These are phyloP conservation scores for Anorthoa munda DNA, from an alignment of 2,888 invertebrate species.

Conservation along the genomic window DNA sequence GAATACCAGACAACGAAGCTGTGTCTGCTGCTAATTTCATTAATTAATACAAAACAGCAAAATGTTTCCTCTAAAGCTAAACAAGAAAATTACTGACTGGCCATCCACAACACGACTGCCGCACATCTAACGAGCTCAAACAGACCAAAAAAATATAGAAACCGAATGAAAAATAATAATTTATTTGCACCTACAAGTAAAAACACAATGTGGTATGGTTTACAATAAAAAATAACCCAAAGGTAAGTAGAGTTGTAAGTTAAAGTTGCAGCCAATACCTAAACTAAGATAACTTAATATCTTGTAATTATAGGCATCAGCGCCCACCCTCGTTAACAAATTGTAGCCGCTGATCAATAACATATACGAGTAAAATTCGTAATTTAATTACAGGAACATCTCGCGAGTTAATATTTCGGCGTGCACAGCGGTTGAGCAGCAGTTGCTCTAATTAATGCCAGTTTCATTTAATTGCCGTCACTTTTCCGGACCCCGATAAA, in stretches of 20 bases:
- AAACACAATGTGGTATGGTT: no score
- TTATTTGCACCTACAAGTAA: no score
- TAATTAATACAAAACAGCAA: neutral
- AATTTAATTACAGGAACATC: no score
- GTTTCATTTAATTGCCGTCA: constrained; percentile 59
- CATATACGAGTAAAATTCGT: no score
- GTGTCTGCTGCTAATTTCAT: neutral
- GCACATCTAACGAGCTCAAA: constrained; percentile 28
- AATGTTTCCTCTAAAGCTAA: neutral
- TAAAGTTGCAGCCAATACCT: no score
- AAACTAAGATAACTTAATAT: no score
- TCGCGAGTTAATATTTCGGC: constrained; percentile 53
- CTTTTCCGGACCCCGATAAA: constrained; percentile 44
- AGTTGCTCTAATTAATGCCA: constrained; percentile 57
- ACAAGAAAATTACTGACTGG: neutral
- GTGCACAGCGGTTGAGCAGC: constrained; percentile 45
- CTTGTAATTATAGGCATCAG: no score
- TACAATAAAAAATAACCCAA: no score
- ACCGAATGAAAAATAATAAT: no score
- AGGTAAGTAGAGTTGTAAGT: no score
- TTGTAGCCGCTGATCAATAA: no score
- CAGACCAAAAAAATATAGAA: constrained; percentile 9
- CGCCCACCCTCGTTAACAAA: no score
- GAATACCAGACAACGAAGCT: neutral
- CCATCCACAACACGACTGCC: neutral